phyloP scores from a whole-genome alignment of 2,888 invertebrate species.

The Melitaea athalia region DNA sequence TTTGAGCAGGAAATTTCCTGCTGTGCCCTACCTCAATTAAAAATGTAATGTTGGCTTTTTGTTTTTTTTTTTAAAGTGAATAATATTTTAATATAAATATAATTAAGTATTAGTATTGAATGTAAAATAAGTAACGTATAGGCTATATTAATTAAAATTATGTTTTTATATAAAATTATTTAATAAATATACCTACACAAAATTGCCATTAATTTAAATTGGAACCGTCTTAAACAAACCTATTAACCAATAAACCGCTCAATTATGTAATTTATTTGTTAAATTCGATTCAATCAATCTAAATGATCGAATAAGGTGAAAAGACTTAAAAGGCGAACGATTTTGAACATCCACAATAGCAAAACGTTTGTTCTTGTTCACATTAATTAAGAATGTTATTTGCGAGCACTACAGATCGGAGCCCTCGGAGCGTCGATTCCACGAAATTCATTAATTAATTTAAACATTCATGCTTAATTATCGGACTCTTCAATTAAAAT shows the following conservation, averaged over 20 bases:
- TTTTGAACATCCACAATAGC: slow-evolving; percentile 61
- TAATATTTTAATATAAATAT: too few species aligned
- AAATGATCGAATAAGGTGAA: slow-evolving; percentile 31
- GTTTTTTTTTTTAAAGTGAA: too few species aligned
- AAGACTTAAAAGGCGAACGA: slow-evolving; percentile 51
- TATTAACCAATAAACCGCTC: slow-evolving; percentile 20
- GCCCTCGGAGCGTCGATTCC: slow-evolving; percentile 53
- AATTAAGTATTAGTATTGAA: too few species aligned
- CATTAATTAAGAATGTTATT: slow-evolving; percentile 73
- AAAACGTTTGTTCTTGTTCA: slow-evolving; percentile 66
- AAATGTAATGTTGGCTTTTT: too few species aligned
- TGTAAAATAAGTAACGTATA: too few species aligned
- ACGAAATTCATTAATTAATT: slow-evolving; percentile 76
- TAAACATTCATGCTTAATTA: slow-evolving; percentile 80
- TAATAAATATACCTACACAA: background rate
- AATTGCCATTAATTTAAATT: background rate
- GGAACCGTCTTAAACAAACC: slow-evolving; percentile 7
- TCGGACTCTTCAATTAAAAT: slow-evolving; percentile 77
- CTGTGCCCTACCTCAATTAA: too few species aligned
- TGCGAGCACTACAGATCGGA: slow-evolving; percentile 55
- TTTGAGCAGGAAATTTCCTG: too few species aligned
- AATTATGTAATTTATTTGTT: slow-evolving; percentile 24
- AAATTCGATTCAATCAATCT: slow-evolving; percentile 21
- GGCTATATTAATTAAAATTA: too few species aligned
- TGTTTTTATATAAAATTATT: background rate